Percentiles rank a stretch among this genome's conserved stretches.
These are phyloP conservation scores for Cossypha dichroa DNA, from an alignment of 2,797 vertebrate species.

Conservation along the genomic window DNA sequence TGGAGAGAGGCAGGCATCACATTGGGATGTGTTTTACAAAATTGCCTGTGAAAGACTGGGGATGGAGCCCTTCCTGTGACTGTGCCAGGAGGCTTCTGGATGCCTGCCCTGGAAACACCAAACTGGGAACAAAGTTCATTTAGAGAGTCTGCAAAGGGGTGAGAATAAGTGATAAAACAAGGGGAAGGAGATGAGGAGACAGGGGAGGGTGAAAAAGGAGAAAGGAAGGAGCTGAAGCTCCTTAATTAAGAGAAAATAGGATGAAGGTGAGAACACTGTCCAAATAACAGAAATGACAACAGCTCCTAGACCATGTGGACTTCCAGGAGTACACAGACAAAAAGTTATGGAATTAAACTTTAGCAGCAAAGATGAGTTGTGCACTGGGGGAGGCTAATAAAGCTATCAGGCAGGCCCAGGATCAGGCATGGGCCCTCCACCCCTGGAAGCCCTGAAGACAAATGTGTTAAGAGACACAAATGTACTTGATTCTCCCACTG, in stretches of 20 bases:
- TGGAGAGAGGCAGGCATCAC: not conserved
- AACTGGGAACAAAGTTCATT: not conserved
- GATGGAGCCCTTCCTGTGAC: not conserved
- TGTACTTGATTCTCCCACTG: not conserved
- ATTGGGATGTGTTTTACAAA: not conserved
- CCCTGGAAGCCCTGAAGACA: not conserved
- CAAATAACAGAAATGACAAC: not conserved
- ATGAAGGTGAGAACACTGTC: fast-evolving
- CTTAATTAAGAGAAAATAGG: not conserved
- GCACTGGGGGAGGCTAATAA: not conserved
- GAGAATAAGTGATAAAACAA: not conserved
- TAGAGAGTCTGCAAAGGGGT: not conserved
- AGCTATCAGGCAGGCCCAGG: not conserved
- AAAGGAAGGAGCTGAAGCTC: not conserved
- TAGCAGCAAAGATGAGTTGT: not conserved
- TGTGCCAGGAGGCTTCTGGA: not conserved
- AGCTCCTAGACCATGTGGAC: not conserved
- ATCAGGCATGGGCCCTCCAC: not conserved
- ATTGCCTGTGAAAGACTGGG: not conserved
- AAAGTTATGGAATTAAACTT: not conserved
- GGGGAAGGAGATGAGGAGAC: not conserved
- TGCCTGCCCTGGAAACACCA: not conserved
- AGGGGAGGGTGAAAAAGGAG: not conserved
- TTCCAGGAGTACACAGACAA: not conserved
- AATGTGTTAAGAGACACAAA: not conserved